A percentile compares a stretch with the other conserved stretches of the same genome.
phyloP scores from a whole-genome alignment of 2,888 invertebrate species.

The Campoplex capitator region DNA sequence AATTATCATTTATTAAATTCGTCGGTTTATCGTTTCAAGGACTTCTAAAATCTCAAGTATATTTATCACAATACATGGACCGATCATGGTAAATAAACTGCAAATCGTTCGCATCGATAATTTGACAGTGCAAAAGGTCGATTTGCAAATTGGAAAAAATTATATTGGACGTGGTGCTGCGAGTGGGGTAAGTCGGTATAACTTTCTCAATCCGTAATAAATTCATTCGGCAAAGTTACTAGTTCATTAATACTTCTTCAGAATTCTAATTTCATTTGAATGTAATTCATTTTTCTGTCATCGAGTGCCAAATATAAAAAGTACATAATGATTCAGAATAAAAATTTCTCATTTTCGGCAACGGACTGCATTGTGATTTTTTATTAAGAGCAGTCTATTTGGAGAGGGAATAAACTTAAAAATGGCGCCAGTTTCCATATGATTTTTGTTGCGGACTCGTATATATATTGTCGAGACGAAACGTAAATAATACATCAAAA shows the following conservation, averaged over 20 bases:
- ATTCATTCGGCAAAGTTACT: background rate
- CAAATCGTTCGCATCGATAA: slow-evolving; percentile 76
- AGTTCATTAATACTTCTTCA: background rate
- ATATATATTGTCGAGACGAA: background rate
- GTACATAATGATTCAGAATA: background rate
- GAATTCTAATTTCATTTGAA: background rate
- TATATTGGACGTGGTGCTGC: slow-evolving; percentile 71
- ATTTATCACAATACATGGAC: slow-evolving; percentile 19
- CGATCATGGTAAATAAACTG: slow-evolving; percentile 72
- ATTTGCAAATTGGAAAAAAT: slow-evolving; percentile 76
- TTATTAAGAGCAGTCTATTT: background rate
- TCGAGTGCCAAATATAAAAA: background rate
- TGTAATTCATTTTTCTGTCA: background rate
- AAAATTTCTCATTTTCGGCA: background rate
- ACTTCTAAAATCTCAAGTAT: slow-evolving; percentile 32
- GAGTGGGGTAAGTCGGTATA: slow-evolving; percentile 72
- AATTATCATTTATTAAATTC: slow-evolving; percentile 44
- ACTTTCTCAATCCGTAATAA: background rate
- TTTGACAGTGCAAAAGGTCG: slow-evolving; percentile 72
- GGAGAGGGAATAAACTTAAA: background rate
- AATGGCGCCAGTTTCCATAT: slow-evolving; percentile 36
- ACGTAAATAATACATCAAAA: background rate
- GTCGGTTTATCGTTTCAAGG: background rate
- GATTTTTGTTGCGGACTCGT: background rate
- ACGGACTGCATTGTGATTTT: background rate